phyloP scores from a whole-genome alignment of 2,113 vertebrate genomes.

The Oreocharis arfaki region DNA sequence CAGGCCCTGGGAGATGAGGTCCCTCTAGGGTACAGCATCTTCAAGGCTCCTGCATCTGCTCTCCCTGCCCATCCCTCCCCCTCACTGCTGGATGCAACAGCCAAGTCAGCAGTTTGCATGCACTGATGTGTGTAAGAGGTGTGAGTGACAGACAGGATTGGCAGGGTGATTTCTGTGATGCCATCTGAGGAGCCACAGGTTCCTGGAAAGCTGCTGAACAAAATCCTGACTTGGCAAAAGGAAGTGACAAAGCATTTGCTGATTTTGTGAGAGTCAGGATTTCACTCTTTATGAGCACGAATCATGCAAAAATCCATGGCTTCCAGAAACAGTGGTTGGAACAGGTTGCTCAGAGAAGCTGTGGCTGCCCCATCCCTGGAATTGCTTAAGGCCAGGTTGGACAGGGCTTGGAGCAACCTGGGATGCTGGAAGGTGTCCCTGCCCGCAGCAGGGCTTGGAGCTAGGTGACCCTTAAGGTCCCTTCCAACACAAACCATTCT shows the following conservation, averaged over 20 bases:
- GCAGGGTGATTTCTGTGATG: background rate
- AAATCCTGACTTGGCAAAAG: background rate
- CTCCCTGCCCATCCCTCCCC: background rate
- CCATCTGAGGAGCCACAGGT: background rate
- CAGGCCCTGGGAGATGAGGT: background rate
- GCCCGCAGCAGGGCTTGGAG: accelerated
- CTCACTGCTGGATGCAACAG: background rate
- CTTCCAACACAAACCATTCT: background rate
- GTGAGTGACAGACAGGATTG: background rate
- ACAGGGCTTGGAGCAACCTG: background rate
- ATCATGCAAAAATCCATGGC: background rate
- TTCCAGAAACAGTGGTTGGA: background rate
- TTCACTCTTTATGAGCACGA: background rate
- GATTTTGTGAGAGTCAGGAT: background rate
- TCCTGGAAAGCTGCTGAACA: background rate
- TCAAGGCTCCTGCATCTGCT: background rate
- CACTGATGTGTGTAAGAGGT: background rate
- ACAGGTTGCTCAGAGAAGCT: background rate
- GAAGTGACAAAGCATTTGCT: background rate
- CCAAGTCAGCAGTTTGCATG: background rate
- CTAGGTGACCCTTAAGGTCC: background rate
- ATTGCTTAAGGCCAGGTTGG: background rate
- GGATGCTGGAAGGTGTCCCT: background rate
- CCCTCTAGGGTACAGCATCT: background rate
- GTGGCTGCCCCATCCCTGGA: background rate